A percentile compares a stretch with the other conserved stretches of the same genome.
Conservation (phyloP, 2,888 invertebrate species). For the Brassicogethes aeneus region DNA sequence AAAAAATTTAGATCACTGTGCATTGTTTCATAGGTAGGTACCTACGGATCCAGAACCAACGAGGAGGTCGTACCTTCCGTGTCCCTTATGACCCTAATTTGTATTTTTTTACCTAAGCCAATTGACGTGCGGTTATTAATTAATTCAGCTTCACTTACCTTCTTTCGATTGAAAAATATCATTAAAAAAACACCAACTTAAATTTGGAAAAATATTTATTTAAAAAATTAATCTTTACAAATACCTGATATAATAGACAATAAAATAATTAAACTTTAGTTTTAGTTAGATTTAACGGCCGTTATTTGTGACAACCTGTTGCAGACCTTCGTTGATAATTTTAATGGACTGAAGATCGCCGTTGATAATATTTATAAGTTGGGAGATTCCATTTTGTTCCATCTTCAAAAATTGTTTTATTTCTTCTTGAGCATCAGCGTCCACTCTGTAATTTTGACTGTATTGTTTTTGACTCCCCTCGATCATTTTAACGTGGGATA, state of each 20-base stretch:
- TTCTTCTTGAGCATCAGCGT: constrained; percentile 59
- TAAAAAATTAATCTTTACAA: too few relatives aligned
- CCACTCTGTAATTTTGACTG: constrained; percentile 71
- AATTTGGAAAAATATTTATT: too few relatives aligned
- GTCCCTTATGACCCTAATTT: neutral
- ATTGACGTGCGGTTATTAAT: neutral
- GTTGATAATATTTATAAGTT: constrained; percentile 74
- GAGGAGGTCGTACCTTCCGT: too few relatives aligned
- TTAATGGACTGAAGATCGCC: constrained; percentile 70
- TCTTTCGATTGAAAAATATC: too few relatives aligned
- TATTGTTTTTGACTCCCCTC: constrained; percentile 47
- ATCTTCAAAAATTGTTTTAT: constrained; percentile 70
- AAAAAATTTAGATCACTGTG: too few relatives aligned
- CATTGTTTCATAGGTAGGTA: too few relatives aligned
- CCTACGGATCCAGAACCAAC: too few relatives aligned
- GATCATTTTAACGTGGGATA: constrained; percentile 74
- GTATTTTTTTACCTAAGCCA: neutral
- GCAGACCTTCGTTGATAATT: constrained; percentile 70
- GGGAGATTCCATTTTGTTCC: constrained; percentile 84
- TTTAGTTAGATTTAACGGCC: too few relatives aligned
- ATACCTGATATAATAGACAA: too few relatives aligned
- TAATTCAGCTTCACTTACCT: too few relatives aligned
- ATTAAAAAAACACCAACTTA: too few relatives aligned
- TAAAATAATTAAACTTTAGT: too few relatives aligned
- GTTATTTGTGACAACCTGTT: constrained; percentile 44